A percentile compares a stretch with the other conserved stretches of the same genome.
Conservation (phyloP, 2,888 invertebrate genomes). For the Heliconius charithonia region DNA sequence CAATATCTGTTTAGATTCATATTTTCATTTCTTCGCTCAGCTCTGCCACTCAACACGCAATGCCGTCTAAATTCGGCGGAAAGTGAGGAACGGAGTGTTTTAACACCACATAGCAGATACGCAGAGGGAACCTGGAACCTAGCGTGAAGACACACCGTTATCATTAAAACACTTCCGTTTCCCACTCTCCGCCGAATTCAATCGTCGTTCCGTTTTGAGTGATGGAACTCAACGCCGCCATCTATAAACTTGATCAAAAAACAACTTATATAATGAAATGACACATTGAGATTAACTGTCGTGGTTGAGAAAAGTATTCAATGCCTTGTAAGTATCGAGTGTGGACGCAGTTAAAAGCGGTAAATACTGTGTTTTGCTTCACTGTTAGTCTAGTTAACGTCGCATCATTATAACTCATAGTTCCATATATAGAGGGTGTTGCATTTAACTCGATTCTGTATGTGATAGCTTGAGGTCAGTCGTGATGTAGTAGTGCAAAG, state of each 20-base stretch:
- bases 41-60: too few species aligned
- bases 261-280: not conserved
- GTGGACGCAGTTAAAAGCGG: slow-evolving; percentile 28
- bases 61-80: too few species aligned
- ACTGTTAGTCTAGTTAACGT: slow-evolving; percentile 62
- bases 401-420: slow-evolving; percentile 62
- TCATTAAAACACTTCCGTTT: too few species aligned
- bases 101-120: too few species aligned
- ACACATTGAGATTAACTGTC: slow-evolving; percentile 11
- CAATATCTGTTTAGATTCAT: too few species aligned
- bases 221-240: not conserved
- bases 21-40: too few species aligned
- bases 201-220: too few species aligned
- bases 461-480: not conserved
- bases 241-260: not conserved
- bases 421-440: slow-evolving; percentile 35
- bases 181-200: too few species aligned
- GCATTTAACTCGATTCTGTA: slow-evolving; percentile 1
- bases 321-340: slow-evolving; percentile 22
- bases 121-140: too few species aligned
- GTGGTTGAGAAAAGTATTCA: slow-evolving; percentile 3
- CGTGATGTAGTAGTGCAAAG: too few species aligned
- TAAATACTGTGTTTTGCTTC: slow-evolving; percentile 51
- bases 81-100: too few species aligned
- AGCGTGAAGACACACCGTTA: too few species aligned